Evolutionary conservation across 2,888 invertebrate genomes (phyloP), one percentile per base, ranked within the genome.

Genomic region (Epinotia demarniana): DNA sequence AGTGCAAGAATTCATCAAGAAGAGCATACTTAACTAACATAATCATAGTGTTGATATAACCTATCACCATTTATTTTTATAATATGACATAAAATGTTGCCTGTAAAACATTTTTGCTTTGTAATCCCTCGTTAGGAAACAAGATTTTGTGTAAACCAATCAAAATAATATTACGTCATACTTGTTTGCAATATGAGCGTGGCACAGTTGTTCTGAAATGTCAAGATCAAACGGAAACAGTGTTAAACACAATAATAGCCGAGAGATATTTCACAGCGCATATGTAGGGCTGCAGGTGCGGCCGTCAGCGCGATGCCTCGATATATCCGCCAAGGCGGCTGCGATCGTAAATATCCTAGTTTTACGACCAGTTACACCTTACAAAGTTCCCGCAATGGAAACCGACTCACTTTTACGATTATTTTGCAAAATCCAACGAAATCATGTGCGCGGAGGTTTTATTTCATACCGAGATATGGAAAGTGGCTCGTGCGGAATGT

Each of bases 341-440:
- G 73, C 55, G 71, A 60, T 77, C 77, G 76, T 77, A 77, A 77
- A 77, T 77, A 77, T 76, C 71, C 76, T 76, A 77, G 76, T 76
- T 76, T 77, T 77, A 77, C 71, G 76, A 73, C 60, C 73, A 66
- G 76, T 71, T 72, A 76, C 61, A 70, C 70, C 77, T 73, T 77
- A 73, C 77, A 77, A 76, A 77, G 77, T 77, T 77, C 63, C 75
- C 70, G 72, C 77, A 75, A 77, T 77, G 73, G 77, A 73, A 76
- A 76, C 73, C 63, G 74, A 74, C 77, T 73, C 72, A 71, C 57
- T 73, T 77, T 77, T 77, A 77, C 77, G 77, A 77, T 77, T 76
- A 75, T 75, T 75, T 72, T 67, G 69, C 72, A 68, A 71, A 77
- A 70, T 75, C 71, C 77, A 57, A 66, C 74, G 67, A 75, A 77